phyloP scores from a whole-genome alignment of 2,113 vertebrate species.

The Heteronetta atricapilla region DNA sequence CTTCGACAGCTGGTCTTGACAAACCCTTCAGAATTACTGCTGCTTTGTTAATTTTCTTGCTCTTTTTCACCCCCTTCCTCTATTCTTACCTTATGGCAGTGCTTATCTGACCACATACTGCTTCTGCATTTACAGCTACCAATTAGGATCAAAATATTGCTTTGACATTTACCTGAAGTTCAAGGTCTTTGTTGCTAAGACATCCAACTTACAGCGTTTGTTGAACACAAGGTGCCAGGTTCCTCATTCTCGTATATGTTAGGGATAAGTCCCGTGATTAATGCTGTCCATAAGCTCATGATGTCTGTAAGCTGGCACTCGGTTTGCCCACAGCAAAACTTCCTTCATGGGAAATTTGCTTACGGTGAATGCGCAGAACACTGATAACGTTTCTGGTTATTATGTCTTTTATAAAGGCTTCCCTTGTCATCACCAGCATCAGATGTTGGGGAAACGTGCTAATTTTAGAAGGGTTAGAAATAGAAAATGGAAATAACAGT shows the following conservation, averaged over 20 bases:
- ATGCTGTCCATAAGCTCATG: not conserved
- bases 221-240: fast-evolving
- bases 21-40: constrained; percentile 1
- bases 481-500: not conserved
- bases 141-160: constrained; percentile 17
- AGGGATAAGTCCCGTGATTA: not conserved
- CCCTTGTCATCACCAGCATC: not conserved
- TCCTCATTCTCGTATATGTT: not conserved
- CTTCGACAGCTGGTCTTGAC: not conserved
- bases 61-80: not conserved
- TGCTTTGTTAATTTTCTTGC: constrained; percentile 30
- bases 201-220: not conserved
- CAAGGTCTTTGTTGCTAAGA: not conserved
- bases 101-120: constrained; percentile 41
- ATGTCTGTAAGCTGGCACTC: not conserved
- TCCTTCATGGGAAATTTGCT: not conserved
- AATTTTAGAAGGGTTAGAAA: not conserved
- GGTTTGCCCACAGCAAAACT: not conserved
- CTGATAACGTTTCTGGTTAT: not conserved
- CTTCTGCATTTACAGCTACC: not conserved
- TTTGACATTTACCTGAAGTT: constrained; percentile 30
- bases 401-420: not conserved
- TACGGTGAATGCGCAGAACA: not conserved
- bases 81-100: not conserved
- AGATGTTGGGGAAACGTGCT: fast-evolving